A percentile compares a stretch with the other conserved stretches of the same genome.
Conservation (phyloP, 2,797 vertebrate genomes). For the Acanthopagrus latus region DNA sequence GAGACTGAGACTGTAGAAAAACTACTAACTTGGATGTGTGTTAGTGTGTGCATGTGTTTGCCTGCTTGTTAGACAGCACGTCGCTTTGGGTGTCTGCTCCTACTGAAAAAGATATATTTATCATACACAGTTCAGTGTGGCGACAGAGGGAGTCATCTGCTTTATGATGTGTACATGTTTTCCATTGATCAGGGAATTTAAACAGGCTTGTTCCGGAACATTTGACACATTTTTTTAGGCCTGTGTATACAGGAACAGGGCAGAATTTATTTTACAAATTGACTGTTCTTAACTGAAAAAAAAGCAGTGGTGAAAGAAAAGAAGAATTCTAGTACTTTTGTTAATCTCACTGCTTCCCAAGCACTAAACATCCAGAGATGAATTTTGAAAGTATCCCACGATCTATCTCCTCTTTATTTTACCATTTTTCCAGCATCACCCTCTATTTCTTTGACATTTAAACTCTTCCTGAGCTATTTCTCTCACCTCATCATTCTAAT, state of each 20-base stretch:
- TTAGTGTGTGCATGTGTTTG: constrained; percentile 24
- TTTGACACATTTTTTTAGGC: neutral
- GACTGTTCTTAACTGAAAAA: neutral
- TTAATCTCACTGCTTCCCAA: neutral
- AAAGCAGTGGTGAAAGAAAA: neutral
- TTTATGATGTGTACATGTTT: neutral
- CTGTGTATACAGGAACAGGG: neutral
- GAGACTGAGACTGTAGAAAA: constrained; percentile 61
- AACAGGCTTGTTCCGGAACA: neutral
- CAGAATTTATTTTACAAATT: neutral
- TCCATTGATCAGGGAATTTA: neutral
- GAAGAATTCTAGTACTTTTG: neutral
- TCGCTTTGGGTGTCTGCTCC: constrained; percentile 59
- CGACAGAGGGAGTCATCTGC: constrained; percentile 1
- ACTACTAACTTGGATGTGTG: neutral
- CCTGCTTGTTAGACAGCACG: constrained; percentile 38
- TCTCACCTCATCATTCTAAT: constrained; percentile 27
- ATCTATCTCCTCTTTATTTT: constrained; percentile 9
- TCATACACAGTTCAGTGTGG: constrained; percentile 8
- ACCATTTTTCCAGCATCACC: constrained; percentile 28
- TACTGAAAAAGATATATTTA: constrained; percentile 11
- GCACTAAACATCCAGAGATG: neutral
- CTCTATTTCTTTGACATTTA: constrained; percentile 22
- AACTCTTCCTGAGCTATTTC: neutral
- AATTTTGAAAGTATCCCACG: neutral